Conservation (phyloP, 64 coral and sea anemone species). For the Dendrophyllia cribrosa region DNA sequence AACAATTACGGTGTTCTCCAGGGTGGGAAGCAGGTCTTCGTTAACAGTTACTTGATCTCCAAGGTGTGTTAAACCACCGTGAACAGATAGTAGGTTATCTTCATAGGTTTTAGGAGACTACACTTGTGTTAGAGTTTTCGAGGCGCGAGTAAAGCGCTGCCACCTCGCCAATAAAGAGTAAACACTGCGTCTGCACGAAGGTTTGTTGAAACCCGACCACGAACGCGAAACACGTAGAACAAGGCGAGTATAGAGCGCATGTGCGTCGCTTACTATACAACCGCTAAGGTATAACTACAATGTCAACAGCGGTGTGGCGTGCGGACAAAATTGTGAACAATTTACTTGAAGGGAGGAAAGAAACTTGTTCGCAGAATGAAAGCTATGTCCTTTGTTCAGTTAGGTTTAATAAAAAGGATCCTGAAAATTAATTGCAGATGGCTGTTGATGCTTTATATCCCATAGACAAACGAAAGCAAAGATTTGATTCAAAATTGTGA, state of each 20-base stretch:
- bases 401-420: too few species aligned
- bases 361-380: too few species aligned
- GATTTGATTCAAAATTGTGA: too few species aligned
- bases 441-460: too few species aligned
- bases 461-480: too few species aligned
- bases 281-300: neutral
- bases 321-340: too few species aligned
- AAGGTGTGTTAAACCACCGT: neutral
- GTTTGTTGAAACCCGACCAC: neutral
- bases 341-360: too few species aligned
- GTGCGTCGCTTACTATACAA: neutral
- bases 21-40: too few species aligned
- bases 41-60: neutral
- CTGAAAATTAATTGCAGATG: too few species aligned
- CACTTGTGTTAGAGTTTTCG: neutral
- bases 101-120: neutral
- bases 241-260: neutral
- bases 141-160: conserved; percentile 1
- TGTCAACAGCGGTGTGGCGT: neutral
- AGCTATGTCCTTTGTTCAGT: too few species aligned
- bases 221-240: neutral
- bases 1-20: neutral
- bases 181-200: neutral
- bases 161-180: conserved; percentile 7
- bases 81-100: neutral